These are phyloP conservation scores for Aythya baeri DNA, from an alignment of 2,113 vertebrate species.

Conservation along the genomic window DNA sequence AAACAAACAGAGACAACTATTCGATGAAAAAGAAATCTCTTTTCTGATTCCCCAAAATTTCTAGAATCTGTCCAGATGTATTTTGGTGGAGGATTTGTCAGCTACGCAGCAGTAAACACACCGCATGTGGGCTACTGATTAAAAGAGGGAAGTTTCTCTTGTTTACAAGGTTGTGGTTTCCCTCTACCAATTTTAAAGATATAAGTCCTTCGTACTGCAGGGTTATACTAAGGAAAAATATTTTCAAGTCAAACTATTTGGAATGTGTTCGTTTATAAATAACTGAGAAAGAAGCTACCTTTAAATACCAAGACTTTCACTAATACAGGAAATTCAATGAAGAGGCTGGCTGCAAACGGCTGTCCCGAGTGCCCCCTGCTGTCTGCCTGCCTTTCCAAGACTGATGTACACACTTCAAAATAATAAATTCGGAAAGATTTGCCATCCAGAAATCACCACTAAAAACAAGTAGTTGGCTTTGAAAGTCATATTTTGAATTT, in stretches of 20 bases:
- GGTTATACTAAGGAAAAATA: neutral
- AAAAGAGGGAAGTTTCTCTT: neutral
- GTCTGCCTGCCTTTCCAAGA: neutral
- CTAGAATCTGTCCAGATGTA: neutral
- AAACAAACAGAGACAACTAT: neutral
- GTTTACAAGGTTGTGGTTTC: neutral
- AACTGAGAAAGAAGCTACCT: neutral
- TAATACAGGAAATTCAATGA: neutral
- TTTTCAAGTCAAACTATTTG: neutral
- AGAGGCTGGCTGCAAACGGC: neutral
- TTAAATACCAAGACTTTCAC: neutral
- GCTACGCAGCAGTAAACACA: neutral
- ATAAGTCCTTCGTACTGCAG: neutral
- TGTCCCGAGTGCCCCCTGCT: constrained; percentile 62
- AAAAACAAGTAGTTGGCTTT: neutral
- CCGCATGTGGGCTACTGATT: neutral
- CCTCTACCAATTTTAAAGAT: neutral
- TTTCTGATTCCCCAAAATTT: neutral
- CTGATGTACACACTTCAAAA: neutral
- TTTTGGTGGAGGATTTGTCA: neutral
- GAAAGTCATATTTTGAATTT: neutral
- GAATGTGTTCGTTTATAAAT: neutral
- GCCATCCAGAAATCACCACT: neutral
- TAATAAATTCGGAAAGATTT: neutral
- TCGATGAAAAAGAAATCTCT: neutral